A percentile compares a stretch with the other conserved stretches of the same genome.
Evolutionary conservation across 1,140 invertebrate genomes (phyloP).

Genomic region (Dolichoris vasculosae): DNA sequence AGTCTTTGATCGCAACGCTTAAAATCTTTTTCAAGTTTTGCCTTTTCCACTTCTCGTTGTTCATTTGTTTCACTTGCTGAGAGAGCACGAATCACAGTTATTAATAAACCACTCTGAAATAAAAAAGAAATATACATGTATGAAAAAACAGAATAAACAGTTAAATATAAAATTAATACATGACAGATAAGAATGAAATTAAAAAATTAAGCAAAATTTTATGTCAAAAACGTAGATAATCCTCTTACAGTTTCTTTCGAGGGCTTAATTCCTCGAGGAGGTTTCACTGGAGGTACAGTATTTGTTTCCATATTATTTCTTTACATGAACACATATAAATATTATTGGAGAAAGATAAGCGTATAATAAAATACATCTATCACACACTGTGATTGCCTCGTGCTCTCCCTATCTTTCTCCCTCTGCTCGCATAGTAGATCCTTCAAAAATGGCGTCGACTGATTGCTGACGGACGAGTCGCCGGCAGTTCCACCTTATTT

Average conservation of each 20-base stretch:
- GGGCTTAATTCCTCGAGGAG: constrained; percentile 86
- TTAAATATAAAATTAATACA: neutral
- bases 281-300: constrained; percentile 81
- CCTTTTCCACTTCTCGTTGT: constrained; percentile 94
- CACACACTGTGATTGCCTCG: too few relatives aligned
- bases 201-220: constrained; percentile 26
- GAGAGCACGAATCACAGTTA: constrained; percentile 93
- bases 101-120: constrained; percentile 89
- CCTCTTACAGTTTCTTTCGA: constrained; percentile 84
- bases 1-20: constrained; percentile 91
- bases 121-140: constrained; percentile 28
- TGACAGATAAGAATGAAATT: constrained; percentile 48
- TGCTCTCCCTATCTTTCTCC: too few relatives aligned
- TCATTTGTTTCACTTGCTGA: constrained; percentile 95
- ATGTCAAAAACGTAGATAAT: constrained; percentile 36
- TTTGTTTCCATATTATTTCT: constrained; percentile 26
- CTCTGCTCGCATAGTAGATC: too few relatives aligned
- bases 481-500: too few relatives aligned
- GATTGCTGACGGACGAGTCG: too few relatives aligned
- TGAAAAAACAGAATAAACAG: constrained; percentile 19
- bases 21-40: constrained; percentile 94
- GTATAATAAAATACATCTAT: too few relatives aligned
- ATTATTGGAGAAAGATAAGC: too few relatives aligned
- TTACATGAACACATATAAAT: neutral
- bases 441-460: too few relatives aligned